Base-by-base conservation (phyloP, 2,113 vertebrate genomes). In the Grammomys surdaster region DNA sequence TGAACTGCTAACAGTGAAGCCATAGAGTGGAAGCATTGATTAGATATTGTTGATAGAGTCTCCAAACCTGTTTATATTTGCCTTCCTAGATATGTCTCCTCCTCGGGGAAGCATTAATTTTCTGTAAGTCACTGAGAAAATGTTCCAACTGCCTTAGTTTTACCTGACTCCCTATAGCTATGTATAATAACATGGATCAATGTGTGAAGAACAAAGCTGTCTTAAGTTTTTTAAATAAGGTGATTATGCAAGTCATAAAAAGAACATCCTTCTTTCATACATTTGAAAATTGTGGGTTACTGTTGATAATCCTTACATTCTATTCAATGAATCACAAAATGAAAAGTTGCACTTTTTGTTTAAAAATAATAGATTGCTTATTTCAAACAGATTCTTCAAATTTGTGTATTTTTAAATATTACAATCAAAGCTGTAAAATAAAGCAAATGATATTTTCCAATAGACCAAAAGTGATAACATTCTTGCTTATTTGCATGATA, bases 401-500 rank as follows among this genome's bases (percentile, higher is more conserved):
- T 16, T 80, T 94, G 22, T 88, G 1, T 93, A 24, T 81, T 90
- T 56, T 72, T 78, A 90, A 75, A 78, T 96, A 82, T 92, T 92
- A 88, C 89, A 69, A 94, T 89, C 22, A 87, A 97, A 96, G 24
- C 22, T 56, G 85, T 43, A 70, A 12, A 95, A 75, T 88, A 96
- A 91, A 93, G 40, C 58, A 91, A 91, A 90, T 43, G n/a, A 8
- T 94, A 93, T 95, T 97, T 96, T 96, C 22, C 63, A 90, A 90
- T 63, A 89, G 56, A 80, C 56, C 5, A 28, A 93, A 91, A 91
- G 73, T 60, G 73, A 93, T 93, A 84, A 77, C 5, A 69, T 81
- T 93, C 6, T 92, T 54, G 40, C 43, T 87, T 70, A 93, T 89
- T 72, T 91, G 36, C 48, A 88, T 60, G 40, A 17, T 5, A 93